A percentile compares a stretch with the other conserved stretches of the same genome.
These are phyloP conservation scores for Orgyia antiqua DNA, from an alignment of 2,888 invertebrate species.

Conservation along the genomic window DNA sequence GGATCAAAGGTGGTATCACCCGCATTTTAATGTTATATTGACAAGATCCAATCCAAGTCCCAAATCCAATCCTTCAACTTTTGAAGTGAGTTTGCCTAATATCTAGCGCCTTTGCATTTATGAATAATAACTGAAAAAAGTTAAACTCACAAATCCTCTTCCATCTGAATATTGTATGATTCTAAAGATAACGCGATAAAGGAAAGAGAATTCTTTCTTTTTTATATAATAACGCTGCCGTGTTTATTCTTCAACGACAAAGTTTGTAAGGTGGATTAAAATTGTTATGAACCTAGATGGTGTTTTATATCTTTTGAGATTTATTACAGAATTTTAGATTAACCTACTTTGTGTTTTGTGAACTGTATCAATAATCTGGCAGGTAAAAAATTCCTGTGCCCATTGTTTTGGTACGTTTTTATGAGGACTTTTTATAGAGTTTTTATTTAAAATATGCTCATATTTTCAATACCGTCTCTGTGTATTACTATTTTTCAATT, in stretches of 20 bases:
- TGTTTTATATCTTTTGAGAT: slow-evolving; percentile 26
- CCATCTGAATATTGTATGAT: slow-evolving; percentile 64
- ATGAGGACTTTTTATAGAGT: too few species aligned
- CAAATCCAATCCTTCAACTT: slow-evolving; percentile 56
- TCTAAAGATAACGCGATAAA: slow-evolving; percentile 57
- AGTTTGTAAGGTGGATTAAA: slow-evolving; percentile 46
- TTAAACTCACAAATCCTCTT: slow-evolving; percentile 64
- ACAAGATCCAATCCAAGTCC: slow-evolving; percentile 46
- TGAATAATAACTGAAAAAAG: slow-evolving; percentile 73
- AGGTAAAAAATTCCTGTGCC: slow-evolving; percentile 4
- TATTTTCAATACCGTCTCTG: too few species aligned
- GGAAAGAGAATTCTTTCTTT: slow-evolving; percentile 31
- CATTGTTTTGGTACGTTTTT: too few species aligned
- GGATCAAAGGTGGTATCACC: slow-evolving; percentile 24
- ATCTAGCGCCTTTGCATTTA: slow-evolving; percentile 69
- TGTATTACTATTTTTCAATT: too few species aligned
- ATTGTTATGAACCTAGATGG: slow-evolving; percentile 33
- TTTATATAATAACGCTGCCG: slow-evolving; percentile 22
- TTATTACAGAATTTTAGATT: slow-evolving; percentile 24
- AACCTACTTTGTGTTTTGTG: slow-evolving; percentile 13
- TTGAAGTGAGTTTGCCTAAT: slow-evolving; percentile 58
- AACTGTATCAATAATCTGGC: slow-evolving; percentile 8
- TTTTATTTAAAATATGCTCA: too few species aligned
- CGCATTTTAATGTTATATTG: slow-evolving; percentile 41
- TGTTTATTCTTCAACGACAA: slow-evolving; percentile 45